Evolutionary conservation across 2,888 invertebrate species (phyloP).

Genomic region (Nemoura dubitans): DNA sequence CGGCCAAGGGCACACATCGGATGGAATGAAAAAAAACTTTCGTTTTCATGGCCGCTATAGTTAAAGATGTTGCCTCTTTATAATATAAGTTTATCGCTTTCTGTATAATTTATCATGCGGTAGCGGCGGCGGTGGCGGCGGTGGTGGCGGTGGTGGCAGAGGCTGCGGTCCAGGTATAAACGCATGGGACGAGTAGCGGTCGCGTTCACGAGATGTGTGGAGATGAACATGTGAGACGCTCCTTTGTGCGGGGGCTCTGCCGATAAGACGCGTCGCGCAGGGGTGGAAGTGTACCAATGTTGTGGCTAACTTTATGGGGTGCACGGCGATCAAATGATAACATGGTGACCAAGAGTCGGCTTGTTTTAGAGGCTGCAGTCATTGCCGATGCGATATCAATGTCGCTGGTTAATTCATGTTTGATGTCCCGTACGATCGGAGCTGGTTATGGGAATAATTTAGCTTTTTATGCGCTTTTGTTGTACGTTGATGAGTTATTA

Average conservation of each 20-base stretch:
- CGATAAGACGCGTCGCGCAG: neutral
- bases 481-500: neutral
- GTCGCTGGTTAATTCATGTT: neutral
- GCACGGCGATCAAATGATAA: neutral
- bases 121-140: neutral
- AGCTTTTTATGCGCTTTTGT: neutral
- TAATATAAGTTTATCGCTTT: neutral
- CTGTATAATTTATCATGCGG: conserved; percentile 33
- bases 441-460: neutral
- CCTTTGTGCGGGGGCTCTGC: neutral
- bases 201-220: neutral
- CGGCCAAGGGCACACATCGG: conserved; percentile 16
- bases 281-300: too few relatives aligned
- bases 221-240: neutral
- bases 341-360: too few relatives aligned
- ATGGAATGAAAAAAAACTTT: conserved; percentile 15
- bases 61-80: neutral
- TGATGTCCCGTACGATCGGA: neutral
- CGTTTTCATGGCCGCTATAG: conserved; percentile 28
- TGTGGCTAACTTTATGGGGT: neutral
- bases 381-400: too few relatives aligned
- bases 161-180: conserved; percentile 25
- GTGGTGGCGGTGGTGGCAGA: neutral
- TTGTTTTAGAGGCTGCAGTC: too few relatives aligned
- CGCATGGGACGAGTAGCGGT: neutral